Conservation (phyloP, 2,888 invertebrate species). For the Hydrotaea diabolus region DNA sequence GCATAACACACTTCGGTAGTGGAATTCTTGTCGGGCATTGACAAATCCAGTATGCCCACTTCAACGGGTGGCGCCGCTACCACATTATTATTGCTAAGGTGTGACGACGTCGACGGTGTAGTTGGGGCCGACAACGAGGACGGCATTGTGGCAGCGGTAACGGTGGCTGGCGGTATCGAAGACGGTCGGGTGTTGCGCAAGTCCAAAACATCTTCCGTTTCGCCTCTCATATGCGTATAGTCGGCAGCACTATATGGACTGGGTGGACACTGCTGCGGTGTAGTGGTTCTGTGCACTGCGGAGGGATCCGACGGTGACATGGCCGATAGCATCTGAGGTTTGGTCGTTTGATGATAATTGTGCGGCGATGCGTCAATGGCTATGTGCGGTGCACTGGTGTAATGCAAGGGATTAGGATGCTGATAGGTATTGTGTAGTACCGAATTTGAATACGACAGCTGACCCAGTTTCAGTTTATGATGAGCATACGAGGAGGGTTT, state of each 20-base stretch:
- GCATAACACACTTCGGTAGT: conserved; percentile 94
- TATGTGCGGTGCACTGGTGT: conserved; percentile 53
- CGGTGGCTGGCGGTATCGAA: conserved; percentile 52
- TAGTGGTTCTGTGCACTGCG: conserved; percentile 41
- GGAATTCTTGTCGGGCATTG: conserved; percentile 96
- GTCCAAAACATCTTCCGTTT: conserved; percentile 79
- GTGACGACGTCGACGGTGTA: conserved; percentile 73
- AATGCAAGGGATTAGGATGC: conserved; percentile 48
- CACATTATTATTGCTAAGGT: neutral
- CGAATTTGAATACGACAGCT: conserved; percentile 73
- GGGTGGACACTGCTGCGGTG: conserved; percentile 71
- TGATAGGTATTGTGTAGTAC: conserved; percentile 52
- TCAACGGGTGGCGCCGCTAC: conserved; percentile 82
- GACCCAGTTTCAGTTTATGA: conserved; percentile 80
- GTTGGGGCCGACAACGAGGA: conserved; percentile 69
- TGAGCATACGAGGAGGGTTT: conserved; percentile 79
- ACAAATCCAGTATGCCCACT: conserved; percentile 92
- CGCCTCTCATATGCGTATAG: conserved; percentile 68
- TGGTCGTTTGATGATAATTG: conserved; percentile 70
- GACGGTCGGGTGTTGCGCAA: conserved; percentile 76
- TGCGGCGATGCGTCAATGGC: conserved; percentile 65
- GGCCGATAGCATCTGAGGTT: conserved; percentile 53
- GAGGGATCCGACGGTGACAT: conserved; percentile 54
- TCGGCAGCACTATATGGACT: conserved; percentile 67
- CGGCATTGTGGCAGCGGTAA: conserved; percentile 41